phyloP scores from a whole-genome alignment of 2,113 vertebrate genomes.

The Scomber scombrus region DNA sequence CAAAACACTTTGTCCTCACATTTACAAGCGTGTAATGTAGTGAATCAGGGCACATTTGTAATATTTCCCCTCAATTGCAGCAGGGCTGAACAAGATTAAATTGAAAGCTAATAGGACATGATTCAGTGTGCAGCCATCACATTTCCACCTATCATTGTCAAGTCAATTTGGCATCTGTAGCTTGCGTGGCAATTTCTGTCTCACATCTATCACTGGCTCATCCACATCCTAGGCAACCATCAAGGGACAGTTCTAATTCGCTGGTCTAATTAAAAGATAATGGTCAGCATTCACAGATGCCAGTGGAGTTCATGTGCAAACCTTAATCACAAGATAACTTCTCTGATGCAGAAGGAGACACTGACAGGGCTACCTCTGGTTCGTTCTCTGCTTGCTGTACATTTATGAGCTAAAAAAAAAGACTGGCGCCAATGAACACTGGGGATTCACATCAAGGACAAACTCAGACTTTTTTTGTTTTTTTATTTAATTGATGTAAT shows the following conservation, averaged over 20 bases:
- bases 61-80: conserved; percentile 32
- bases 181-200: conserved; percentile 60
- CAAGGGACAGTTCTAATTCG: conserved; percentile 65
- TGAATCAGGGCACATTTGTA: conserved; percentile 25
- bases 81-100: conserved; percentile 54
- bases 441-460: conserved; percentile 21
- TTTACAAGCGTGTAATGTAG: conserved; percentile 14
- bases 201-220: conserved; percentile 67
- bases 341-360: conserved; percentile 59
- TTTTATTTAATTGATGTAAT: neutral
- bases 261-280: conserved; percentile 80
- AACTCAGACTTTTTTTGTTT: neutral
- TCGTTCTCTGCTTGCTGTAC: conserved; percentile 31
- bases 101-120: conserved; percentile 52
- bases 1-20: neutral
- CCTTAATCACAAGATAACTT: conserved; percentile 75
- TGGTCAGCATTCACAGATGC: conserved; percentile 69
- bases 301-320: conserved; percentile 62
- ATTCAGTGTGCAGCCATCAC: conserved; percentile 54
- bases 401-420: conserved; percentile 48
- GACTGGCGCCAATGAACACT: conserved; percentile 6
- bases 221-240: conserved; percentile 55
- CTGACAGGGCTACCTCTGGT: conserved; percentile 42
- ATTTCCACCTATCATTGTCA: conserved; percentile 57
- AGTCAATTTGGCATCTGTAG: conserved; percentile 65